A percentile compares a stretch with the other conserved stretches of the same genome.
Conservation (phyloP, 2,888 invertebrate genomes). For the Lucinisca nassula region DNA sequence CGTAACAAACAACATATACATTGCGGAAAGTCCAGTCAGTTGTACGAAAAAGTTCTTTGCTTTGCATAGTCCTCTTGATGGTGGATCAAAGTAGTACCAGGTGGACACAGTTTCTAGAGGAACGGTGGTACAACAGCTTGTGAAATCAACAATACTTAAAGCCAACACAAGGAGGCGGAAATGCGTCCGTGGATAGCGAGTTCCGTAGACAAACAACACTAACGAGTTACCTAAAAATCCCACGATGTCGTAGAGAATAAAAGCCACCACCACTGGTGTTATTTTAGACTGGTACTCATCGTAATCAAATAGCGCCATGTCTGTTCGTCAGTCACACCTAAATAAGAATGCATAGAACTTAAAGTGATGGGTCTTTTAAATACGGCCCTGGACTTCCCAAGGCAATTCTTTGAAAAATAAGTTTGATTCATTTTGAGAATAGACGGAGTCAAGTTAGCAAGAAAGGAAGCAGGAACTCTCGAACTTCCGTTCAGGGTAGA, state of each 20-base stretch:
- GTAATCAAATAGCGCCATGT: no score
- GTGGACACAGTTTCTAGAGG: not conserved
- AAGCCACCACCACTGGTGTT: not conserved
- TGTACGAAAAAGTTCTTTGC: not conserved
- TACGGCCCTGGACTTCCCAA: no score
- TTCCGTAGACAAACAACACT: not conserved
- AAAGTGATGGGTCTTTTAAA: no score
- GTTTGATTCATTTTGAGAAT: no score
- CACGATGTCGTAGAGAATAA: not conserved
- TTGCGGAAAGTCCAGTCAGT: not conserved
- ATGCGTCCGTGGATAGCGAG: not conserved
- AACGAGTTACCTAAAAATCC: not conserved
- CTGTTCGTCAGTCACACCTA: no score
- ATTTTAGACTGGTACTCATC: not conserved
- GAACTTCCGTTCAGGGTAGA: no score
- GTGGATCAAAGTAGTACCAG: not conserved
- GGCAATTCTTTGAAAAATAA: no score
- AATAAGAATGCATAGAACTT: no score
- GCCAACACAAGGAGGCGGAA: not conserved
- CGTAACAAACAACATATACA: not conserved
- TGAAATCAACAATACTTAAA: not conserved
- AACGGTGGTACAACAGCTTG: not conserved
- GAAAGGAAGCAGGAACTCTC: no score
- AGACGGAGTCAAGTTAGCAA: no score
- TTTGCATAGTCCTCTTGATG: not conserved